Evolutionary conservation across 2,888 invertebrate species (phyloP).

Genomic region (Lampropteryx suffumata): DNA sequence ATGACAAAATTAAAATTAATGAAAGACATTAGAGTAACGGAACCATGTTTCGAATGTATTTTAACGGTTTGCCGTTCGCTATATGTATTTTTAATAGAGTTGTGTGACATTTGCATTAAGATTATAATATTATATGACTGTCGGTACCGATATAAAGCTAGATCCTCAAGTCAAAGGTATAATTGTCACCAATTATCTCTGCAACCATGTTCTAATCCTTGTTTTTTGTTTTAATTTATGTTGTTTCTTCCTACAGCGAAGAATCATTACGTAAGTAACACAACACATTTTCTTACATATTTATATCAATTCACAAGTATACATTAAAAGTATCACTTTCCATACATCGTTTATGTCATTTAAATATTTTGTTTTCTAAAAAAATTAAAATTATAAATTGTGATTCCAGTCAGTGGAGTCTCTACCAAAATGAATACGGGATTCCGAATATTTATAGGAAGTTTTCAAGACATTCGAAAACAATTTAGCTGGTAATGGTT

Average conservation of each 20-base stretch:
- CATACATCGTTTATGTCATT: too few relatives aligned
- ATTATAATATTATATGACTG: slow-evolving; percentile 8
- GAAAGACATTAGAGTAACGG: slow-evolving; percentile 6
- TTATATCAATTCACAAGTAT: too few relatives aligned
- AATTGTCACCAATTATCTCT: slow-evolving; percentile 4
- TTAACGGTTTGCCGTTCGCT: slow-evolving; percentile 4
- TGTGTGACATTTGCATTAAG: slow-evolving; percentile 12
- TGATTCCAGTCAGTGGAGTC: slow-evolving; percentile 24
- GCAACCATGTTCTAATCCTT: slow-evolving; percentile 8
- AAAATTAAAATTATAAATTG: too few relatives aligned
- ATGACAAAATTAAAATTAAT: too few relatives aligned
- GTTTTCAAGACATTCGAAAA: slow-evolving; percentile 1
- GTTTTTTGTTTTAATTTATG: slow-evolving; percentile 1
- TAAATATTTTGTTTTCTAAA: too few relatives aligned
- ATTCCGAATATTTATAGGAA: slow-evolving; percentile 27
- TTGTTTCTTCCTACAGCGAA: slow-evolving; percentile 6
- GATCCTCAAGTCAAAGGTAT: not conserved
- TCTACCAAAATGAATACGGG: slow-evolving; percentile 31
- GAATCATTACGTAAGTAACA: slow-evolving; percentile 16
- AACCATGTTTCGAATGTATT: not conserved
- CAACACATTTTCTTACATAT: too few relatives aligned
- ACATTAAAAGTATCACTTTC: too few relatives aligned
- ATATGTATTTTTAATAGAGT: not conserved
- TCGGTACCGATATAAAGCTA: slow-evolving; percentile 24
- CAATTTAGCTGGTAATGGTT: slow-evolving; percentile 17